Evolutionary conservation across 2,113 vertebrate species (phyloP).

Genomic region (Indri indri): DNA sequence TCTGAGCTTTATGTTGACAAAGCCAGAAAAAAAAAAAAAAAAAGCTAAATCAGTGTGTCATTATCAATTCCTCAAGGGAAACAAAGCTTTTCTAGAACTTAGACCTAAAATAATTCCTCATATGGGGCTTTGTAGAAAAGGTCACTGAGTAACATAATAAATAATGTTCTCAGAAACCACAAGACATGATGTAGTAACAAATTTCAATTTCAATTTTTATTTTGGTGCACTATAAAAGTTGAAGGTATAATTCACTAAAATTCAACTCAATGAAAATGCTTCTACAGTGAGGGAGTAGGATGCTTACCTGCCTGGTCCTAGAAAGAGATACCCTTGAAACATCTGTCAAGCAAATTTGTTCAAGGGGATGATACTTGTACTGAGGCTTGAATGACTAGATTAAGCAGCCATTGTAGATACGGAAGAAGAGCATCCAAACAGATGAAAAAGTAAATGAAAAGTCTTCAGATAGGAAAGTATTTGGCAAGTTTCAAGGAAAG

Average conservation of each 20-base stretch:
- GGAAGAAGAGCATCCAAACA: background rate
- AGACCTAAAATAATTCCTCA: background rate
- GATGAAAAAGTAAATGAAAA: background rate
- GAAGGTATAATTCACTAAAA: background rate
- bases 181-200: background rate
- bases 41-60: background rate
- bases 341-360: background rate
- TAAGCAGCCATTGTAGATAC: background rate
- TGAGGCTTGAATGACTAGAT: background rate
- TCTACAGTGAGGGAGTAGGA: background rate
- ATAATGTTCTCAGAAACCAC: background rate
- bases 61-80: conserved; percentile 28
- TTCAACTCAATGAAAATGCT: background rate
- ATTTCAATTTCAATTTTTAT: conserved; percentile 30
- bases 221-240: background rate
- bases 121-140: background rate
- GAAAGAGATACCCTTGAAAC: background rate
- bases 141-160: background rate
- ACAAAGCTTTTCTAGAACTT: background rate
- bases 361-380: background rate
- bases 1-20: background rate
- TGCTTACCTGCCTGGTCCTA: background rate
- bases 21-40: background rate
- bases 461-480: background rate
- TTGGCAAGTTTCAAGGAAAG: background rate